These are phyloP conservation scores for Lamellibrachia columna DNA, from an alignment of 2,888 invertebrate species.

Conservation along the genomic window DNA sequence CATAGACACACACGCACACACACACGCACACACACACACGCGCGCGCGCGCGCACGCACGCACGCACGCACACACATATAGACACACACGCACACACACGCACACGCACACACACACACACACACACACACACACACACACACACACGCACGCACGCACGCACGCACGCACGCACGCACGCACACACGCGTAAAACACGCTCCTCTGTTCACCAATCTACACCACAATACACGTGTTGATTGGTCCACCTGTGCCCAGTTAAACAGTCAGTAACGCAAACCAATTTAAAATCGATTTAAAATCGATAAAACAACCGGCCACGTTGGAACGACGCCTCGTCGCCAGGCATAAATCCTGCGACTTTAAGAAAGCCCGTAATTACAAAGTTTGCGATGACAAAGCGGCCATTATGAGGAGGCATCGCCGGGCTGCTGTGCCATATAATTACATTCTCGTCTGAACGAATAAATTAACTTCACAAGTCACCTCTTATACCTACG, in stretches of 20 bases:
- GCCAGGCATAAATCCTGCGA: neutral
- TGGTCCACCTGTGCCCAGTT: neutral
- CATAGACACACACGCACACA: too few species aligned
- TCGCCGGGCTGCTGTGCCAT: neutral
- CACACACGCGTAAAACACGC: neutral
- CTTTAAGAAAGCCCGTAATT: neutral
- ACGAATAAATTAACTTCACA: neutral
- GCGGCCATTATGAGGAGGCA: neutral
- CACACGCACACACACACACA: neutral
- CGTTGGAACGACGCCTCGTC: neutral
- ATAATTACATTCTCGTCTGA: neutral
- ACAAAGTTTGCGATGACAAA: conserved; percentile 10
- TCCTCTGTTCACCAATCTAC: neutral
- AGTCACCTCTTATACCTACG: neutral
- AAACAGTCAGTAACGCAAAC: neutral
- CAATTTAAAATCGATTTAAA: conserved; percentile 16
- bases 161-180: neutral
- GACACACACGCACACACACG: neutral
- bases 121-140: neutral
- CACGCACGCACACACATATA: neutral
- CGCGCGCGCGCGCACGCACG: neutral
- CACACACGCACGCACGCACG: neutral
- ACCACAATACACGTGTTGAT: neutral
- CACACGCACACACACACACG: too few species aligned
- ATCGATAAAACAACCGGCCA: neutral